Evolutionary conservation across 1,140 invertebrate genomes (phyloP).

Genomic region (Drosophila subpulchrella): DNA sequence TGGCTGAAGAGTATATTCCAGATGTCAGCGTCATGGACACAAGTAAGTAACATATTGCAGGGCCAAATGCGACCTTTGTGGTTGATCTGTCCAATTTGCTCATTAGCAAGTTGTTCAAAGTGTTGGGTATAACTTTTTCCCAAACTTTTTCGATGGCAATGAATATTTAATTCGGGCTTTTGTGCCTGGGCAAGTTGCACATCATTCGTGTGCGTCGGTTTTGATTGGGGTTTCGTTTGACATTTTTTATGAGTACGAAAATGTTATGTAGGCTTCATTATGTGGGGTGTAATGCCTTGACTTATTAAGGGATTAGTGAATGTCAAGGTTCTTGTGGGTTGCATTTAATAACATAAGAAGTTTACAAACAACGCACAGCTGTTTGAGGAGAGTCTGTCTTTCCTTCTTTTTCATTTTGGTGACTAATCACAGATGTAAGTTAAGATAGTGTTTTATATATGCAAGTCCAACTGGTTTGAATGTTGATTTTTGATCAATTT

Average conservation of each 20-base stretch:
- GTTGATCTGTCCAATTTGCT: conserved; percentile 8
- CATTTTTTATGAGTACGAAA: not conserved
- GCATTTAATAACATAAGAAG: not conserved
- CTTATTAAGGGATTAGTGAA: not conserved
- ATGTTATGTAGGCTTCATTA: not conserved
- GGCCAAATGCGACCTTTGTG: conserved; percentile 6
- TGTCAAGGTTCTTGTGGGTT: not conserved
- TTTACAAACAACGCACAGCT: conserved; percentile 10
- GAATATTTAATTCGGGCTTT: conserved; percentile 37
- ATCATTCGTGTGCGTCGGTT: conserved; percentile 3
- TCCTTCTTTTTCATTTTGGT: not conserved
- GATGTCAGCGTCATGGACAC: conserved; percentile 82
- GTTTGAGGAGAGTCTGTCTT: not conserved
- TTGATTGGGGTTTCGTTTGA: not conserved
- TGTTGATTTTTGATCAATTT: no score
- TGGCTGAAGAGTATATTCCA: conserved; percentile 81
- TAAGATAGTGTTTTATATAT: no score
- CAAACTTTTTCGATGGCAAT: conserved; percentile 6
- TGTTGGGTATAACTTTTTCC: conserved; percentile 16
- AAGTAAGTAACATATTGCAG: conserved; percentile 80
- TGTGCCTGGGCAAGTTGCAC: not conserved
- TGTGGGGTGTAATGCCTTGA: not conserved
- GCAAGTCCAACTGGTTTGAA: no score
- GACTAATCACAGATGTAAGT: conserved; percentile 2
- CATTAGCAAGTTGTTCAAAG: conserved; percentile 34